These are phyloP conservation scores for Bombyx mori DNA, from an alignment of 1,140 invertebrate genomes.

Conservation along the genomic window DNA sequence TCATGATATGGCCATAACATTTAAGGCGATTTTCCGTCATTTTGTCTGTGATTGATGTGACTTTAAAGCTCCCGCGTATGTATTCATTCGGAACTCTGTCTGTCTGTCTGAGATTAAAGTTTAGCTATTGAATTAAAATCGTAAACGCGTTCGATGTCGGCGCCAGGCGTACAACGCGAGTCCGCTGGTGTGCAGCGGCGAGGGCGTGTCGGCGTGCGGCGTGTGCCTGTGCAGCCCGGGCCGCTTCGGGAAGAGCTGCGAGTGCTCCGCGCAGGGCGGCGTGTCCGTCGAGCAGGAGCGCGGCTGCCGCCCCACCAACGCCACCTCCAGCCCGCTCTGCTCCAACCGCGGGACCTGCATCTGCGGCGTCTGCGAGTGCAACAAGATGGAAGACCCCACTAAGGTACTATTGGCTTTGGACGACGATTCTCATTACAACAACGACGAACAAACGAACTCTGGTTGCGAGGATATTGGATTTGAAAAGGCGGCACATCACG, in stretches of 20 bases:
- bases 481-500: too few species aligned
- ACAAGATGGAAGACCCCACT: slow-evolving; percentile 54
- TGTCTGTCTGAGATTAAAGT: too few species aligned
- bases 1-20: too few species aligned
- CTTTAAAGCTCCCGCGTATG: too few species aligned
- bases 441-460: too few species aligned
- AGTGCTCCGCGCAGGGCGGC: slow-evolving; percentile 79
- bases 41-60: too few species aligned
- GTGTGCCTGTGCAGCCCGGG: slow-evolving; percentile 87
- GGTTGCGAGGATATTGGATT: too few species aligned
- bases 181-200: slow-evolving; percentile 74
- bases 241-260: slow-evolving; percentile 88
- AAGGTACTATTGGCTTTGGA: slow-evolving; percentile 25
- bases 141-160: too few species aligned
- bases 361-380: slow-evolving; percentile 86
- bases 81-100: too few species aligned
- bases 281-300: slow-evolving; percentile 66
- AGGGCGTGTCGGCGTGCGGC: slow-evolving; percentile 86
- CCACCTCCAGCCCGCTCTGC: slow-evolving; percentile 78
- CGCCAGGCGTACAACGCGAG: slow-evolving; percentile 48
- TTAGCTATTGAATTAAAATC: too few species aligned
- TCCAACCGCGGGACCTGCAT: slow-evolving; percentile 84
- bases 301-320: slow-evolving; percentile 83
- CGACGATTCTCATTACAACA: too few species aligned
- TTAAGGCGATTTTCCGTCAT: too few species aligned